Conservation (phyloP, 2,113 vertebrate genomes). For the Stomatorhinus ivindoensis region DNA sequence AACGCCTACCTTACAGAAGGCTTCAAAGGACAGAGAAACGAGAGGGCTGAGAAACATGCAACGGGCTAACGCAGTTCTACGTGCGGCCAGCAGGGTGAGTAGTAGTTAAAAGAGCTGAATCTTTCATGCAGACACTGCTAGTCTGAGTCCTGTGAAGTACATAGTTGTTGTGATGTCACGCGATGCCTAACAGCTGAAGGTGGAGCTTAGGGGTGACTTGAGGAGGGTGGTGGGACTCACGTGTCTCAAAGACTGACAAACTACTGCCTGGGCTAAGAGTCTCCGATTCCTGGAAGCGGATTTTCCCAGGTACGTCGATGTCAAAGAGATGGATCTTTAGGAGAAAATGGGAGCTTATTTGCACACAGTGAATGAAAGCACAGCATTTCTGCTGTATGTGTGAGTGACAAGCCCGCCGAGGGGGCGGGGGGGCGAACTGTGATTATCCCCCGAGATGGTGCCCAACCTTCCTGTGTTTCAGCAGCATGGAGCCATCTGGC, state of each 20-base stretch:
- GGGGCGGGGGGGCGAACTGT: not conserved
- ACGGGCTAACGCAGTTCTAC: not conserved
- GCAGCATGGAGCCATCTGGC: conserved; percentile 77
- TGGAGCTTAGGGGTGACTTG: not conserved
- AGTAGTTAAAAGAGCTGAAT: not conserved
- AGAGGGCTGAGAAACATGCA: not conserved
- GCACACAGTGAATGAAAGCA: not conserved
- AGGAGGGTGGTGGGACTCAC: conserved; percentile 56
- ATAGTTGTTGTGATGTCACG: not conserved
- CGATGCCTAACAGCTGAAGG: not conserved
- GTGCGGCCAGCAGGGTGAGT: not conserved
- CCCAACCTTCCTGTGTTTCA: conserved; percentile 86
- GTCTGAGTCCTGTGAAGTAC: not conserved
- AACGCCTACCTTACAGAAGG: conserved; percentile 88
- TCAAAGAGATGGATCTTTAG: conserved; percentile 91
- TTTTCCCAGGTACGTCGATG: conserved; percentile 88
- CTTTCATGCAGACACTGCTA: not conserved
- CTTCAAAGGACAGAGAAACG: conserved; percentile 49
- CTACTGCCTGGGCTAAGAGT: conserved; percentile 76
- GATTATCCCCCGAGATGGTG: not conserved
- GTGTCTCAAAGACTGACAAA: conserved; percentile 82
- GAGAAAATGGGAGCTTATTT: conserved; percentile 1
- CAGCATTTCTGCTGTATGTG: no score
- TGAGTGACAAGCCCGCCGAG: not conserved
- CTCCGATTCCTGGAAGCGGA: conserved; percentile 91